phyloP scores from a whole-genome alignment of 2,113 vertebrate species.

The Eleginops maclovinus region DNA sequence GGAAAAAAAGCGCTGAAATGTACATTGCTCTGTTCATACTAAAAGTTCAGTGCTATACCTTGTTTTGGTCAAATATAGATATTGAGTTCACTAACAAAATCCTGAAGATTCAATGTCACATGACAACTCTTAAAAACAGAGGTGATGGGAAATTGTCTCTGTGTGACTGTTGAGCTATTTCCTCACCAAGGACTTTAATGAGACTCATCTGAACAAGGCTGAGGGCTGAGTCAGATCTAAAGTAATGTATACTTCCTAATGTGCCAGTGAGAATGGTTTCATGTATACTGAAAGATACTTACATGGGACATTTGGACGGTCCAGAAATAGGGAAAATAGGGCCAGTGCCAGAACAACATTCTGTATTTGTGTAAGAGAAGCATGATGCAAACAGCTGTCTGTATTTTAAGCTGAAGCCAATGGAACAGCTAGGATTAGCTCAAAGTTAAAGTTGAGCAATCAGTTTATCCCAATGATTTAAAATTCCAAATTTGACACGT shows the following conservation, averaged over 20 bases:
- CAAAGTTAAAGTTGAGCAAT: background rate
- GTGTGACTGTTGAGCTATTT: constrained; percentile 18
- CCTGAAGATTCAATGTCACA: background rate
- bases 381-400: background rate
- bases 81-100: background rate
- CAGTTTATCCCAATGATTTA: background rate
- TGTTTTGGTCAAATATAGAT: constrained; percentile 11
- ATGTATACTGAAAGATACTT: constrained; percentile 45
- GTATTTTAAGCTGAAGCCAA: background rate
- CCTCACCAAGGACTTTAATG: constrained; percentile 47
- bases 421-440: background rate
- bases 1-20: background rate
- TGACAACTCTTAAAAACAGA: constrained; percentile 2
- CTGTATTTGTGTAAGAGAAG: background rate
- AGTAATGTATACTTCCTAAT: constrained; percentile 56
- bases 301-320: constrained; percentile 50
- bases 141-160: constrained; percentile 13
- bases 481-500: background rate
- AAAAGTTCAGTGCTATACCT: background rate
- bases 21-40: background rate
- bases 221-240: constrained; percentile 8
- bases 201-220: constrained; percentile 7
- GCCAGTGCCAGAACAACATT: background rate
- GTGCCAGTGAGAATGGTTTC: constrained; percentile 56
- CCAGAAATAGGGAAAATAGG: constrained; percentile 6